Conservation (phyloP, 1,140 invertebrate species). For the Drosophila fuyamai region DNA sequence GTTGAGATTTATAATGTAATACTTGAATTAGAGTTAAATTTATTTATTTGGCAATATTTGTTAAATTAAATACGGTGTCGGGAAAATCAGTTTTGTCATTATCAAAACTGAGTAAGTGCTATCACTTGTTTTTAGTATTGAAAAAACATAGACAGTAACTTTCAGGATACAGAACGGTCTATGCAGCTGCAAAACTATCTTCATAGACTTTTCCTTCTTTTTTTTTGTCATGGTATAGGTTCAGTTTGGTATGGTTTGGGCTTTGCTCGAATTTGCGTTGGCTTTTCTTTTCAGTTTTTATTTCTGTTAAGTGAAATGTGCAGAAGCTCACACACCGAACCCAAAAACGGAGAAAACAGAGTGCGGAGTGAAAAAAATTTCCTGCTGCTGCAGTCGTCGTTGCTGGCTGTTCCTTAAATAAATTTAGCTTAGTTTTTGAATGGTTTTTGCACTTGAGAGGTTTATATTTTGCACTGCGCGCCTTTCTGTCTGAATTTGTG, state of each 20-base stretch:
- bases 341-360: slow-evolving; percentile 27
- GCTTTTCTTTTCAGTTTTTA: slow-evolving; percentile 83
- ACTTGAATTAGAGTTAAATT: too few species aligned
- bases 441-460: slow-evolving; percentile 82
- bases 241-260: slow-evolving; percentile 60
- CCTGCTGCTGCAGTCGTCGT: slow-evolving; percentile 29
- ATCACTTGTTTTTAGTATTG: too few species aligned
- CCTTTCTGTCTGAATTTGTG: slow-evolving; percentile 8
- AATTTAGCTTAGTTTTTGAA: slow-evolving; percentile 83
- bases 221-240: slow-evolving; percentile 29
- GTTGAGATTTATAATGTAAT: background rate
- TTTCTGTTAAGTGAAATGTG: slow-evolving; percentile 81
- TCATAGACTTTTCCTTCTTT: slow-evolving; percentile 5
- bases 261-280: slow-evolving; percentile 81
- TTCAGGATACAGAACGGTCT: background rate
- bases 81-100: too few species aligned
- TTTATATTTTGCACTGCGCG: slow-evolving; percentile 71
- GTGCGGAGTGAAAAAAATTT: slow-evolving; percentile 40
- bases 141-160: background rate
- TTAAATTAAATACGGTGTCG: too few species aligned
- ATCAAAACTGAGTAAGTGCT: too few species aligned
- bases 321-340: slow-evolving; percentile 29
- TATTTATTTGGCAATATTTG: too few species aligned
- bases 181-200: background rate
- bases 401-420: slow-evolving; percentile 71